These are phyloP conservation scores for Erebia epiphron DNA, from an alignment of 2,888 invertebrate species.

Conservation along the genomic window DNA sequence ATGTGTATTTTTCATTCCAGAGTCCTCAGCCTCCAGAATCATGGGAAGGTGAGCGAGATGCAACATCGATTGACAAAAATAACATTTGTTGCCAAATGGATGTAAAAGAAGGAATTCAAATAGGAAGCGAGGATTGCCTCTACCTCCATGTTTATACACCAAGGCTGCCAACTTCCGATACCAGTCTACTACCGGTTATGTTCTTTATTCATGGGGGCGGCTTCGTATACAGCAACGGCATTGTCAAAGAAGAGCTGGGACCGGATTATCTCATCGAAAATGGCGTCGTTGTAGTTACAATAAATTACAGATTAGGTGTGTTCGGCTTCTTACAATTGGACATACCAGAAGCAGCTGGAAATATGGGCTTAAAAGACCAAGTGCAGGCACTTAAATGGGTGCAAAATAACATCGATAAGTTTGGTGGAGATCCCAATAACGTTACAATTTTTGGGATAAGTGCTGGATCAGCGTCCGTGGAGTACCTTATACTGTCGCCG, in stretches of 20 bases:
- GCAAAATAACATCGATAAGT: slow-evolving; percentile 55
- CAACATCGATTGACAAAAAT: slow-evolving; percentile 59
- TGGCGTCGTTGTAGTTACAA: slow-evolving; percentile 61
- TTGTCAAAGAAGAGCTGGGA: slow-evolving; percentile 51
- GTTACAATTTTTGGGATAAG: slow-evolving; percentile 61
- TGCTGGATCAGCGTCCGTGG: slow-evolving; percentile 58
- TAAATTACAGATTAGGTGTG: slow-evolving; percentile 68
- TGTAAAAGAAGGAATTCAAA: slow-evolving; percentile 36
- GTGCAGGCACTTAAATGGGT: slow-evolving; percentile 63
- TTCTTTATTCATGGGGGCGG: slow-evolving; percentile 69
- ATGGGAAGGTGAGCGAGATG: slow-evolving; percentile 74
- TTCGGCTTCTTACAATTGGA: slow-evolving; percentile 65
- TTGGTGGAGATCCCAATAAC: slow-evolving; percentile 59
- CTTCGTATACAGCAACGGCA: slow-evolving; percentile 59
- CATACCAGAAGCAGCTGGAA: slow-evolving; percentile 59
- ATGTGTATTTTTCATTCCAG: slow-evolving; percentile 42
- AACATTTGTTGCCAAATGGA: slow-evolving; percentile 51
- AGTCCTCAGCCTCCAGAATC: slow-evolving; percentile 62
- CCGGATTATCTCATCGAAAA: slow-evolving; percentile 64
- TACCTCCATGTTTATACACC: slow-evolving; percentile 66
- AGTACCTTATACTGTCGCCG: slow-evolving; percentile 57
- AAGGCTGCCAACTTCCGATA: slow-evolving; percentile 43
- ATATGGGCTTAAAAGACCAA: slow-evolving; percentile 69
- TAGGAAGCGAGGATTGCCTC: slow-evolving; percentile 66
- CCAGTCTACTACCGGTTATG: slow-evolving; percentile 55